Evolutionary conservation across 2,113 vertebrate species (phyloP).

Genomic region (Petromus typicus): DNA sequence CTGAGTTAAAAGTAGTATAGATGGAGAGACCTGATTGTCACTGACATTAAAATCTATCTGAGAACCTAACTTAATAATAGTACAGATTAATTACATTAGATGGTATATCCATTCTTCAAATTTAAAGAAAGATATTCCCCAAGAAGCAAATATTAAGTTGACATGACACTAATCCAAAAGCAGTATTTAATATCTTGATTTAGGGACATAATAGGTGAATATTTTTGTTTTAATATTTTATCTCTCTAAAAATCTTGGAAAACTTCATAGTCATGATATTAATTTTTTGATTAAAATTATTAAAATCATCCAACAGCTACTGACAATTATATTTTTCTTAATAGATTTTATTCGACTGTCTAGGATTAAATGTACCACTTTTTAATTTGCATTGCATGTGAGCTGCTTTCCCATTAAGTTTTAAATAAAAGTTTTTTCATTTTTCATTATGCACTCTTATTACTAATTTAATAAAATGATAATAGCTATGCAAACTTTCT

Average conservation of each 20-base stretch:
- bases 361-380: conserved; percentile 86
- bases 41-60: conserved; percentile 42
- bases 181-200: conserved; percentile 62
- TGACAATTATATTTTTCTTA: conserved; percentile 84
- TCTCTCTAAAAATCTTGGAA: conserved; percentile 61
- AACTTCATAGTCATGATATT: conserved; percentile 71
- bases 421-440: conserved; percentile 88
- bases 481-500: conserved; percentile 85
- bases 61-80: conserved; percentile 64
- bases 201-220: conserved; percentile 43
- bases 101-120: conserved; percentile 45
- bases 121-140: conserved; percentile 52
- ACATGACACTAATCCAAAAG: conserved; percentile 50
- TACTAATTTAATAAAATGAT: conserved; percentile 88
- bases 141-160: conserved; percentile 63
- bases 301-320: conserved; percentile 81
- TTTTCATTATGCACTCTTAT: conserved; percentile 86
- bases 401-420: conserved; percentile 85
- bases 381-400: conserved; percentile 86
- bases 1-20: conserved; percentile 44
- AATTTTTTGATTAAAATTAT: conserved; percentile 80
- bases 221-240: conserved; percentile 73
- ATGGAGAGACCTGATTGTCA: conserved; percentile 46
- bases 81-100: conserved; percentile 62
- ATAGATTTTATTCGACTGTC: conserved; percentile 85